phyloP scores from a whole-genome alignment of 2,797 vertebrate genomes.

The Echiichthys vipera region DNA sequence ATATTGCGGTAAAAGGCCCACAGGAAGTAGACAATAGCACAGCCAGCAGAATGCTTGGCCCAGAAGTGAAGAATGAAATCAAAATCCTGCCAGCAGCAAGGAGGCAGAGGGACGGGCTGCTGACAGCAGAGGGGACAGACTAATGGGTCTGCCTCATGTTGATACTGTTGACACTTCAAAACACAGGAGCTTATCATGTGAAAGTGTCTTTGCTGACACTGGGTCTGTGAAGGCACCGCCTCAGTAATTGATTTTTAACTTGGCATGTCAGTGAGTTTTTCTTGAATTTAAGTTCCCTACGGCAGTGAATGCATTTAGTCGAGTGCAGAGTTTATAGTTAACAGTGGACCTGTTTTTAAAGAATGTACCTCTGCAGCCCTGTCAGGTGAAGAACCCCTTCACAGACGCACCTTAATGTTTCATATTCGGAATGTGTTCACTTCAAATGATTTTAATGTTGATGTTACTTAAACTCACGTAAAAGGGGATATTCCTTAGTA shows the following conservation, averaged over 20 bases:
- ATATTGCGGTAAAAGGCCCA: constrained; percentile 60
- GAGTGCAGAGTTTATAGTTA: background rate
- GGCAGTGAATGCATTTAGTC: constrained; percentile 9
- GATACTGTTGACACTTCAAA: constrained; percentile 67
- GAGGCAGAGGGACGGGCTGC: constrained; percentile 42
- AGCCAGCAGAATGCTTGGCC: constrained; percentile 62
- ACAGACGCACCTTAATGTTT: background rate
- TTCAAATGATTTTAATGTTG: background rate
- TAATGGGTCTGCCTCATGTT: constrained; percentile 68
- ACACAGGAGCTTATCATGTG: constrained; percentile 30
- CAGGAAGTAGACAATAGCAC: constrained; percentile 70
- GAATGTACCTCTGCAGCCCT: background rate
- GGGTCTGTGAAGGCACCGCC: constrained; percentile 27
- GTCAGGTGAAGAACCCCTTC: background rate
- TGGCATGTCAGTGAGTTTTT: background rate
- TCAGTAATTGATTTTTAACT: constrained; percentile 47
- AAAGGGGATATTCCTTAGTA: background rate
- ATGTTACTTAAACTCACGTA: background rate
- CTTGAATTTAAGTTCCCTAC: constrained; percentile 7
- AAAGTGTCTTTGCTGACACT: constrained; percentile 39
- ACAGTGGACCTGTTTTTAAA: background rate
- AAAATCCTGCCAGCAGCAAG: constrained; percentile 58
- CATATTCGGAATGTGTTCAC: background rate
- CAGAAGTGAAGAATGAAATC: constrained; percentile 60
- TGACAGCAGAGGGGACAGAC: constrained; percentile 66